phyloP scores from a whole-genome alignment of 1,140 invertebrate species.

The Propsilocerus akamusi region DNA sequence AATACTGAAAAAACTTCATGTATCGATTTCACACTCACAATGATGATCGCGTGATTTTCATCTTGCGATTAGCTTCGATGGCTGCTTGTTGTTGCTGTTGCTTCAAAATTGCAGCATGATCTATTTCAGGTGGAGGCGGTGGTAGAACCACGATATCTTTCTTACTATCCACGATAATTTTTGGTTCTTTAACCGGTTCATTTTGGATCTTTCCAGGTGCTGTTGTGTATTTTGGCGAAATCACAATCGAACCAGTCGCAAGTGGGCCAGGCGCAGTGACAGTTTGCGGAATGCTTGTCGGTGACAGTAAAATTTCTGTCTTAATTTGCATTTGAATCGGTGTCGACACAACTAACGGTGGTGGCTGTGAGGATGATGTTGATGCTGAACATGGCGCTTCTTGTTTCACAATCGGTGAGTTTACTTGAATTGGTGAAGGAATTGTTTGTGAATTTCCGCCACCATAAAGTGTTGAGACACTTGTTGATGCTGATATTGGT shows the following conservation, averaged over 20 bases:
- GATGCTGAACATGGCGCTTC: background rate
- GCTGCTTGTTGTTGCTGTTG: conserved; percentile 7
- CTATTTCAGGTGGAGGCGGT: background rate
- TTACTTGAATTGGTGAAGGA: background rate
- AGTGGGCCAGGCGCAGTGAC: background rate
- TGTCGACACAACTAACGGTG: background rate
- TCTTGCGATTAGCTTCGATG: background rate
- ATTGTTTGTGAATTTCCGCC: background rate
- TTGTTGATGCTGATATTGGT: conserved; percentile 12
- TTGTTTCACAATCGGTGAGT: conserved; percentile 4
- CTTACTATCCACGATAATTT: conserved; percentile 3
- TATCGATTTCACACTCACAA: conserved; percentile 2
- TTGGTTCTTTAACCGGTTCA: conserved; percentile 10
- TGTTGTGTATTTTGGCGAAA: conserved; percentile 19
- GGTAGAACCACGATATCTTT: background rate
- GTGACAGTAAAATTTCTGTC: conserved; percentile 9
- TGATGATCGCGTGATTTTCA: background rate
- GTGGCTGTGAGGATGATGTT: background rate
- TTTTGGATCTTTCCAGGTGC: conserved; percentile 16
- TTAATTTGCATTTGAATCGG: conserved; percentile 1
- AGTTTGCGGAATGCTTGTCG: conserved; percentile 14
- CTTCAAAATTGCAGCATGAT: background rate
- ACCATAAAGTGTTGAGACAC: conserved; percentile 3
- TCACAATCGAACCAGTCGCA: conserved; percentile 14
- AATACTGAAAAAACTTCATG: background rate